Evolutionary conservation across 2,797 vertebrate species (phyloP).

Genomic region (Sebastes reedi): DNA sequence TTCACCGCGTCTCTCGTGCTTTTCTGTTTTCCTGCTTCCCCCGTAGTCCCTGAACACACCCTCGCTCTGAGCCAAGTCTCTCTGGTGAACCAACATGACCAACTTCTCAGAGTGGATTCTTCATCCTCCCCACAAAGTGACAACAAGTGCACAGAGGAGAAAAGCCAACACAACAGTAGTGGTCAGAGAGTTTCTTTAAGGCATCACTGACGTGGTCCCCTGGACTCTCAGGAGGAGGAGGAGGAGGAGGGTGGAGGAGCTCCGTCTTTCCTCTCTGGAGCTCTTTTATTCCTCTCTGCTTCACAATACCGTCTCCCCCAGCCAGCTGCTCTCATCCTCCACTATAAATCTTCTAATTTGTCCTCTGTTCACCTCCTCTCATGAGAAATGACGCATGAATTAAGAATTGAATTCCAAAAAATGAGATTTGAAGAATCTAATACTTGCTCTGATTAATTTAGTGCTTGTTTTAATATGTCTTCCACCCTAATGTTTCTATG

Average conservation of each 20-base stretch:
- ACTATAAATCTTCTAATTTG: background rate
- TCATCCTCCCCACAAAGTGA: conserved; percentile 13
- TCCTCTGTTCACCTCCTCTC: conserved; percentile 20
- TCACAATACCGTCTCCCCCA: background rate
- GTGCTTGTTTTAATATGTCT: background rate
- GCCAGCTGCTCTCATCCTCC: conserved; percentile 9
- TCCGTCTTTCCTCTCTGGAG: background rate
- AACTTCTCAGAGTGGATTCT: background rate
- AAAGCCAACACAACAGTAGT: background rate
- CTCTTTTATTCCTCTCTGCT: background rate
- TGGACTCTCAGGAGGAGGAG: background rate
- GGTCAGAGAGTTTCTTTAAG: background rate
- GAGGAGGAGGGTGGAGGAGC: conserved; percentile 11
- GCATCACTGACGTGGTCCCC: too few species aligned
- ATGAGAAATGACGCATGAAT: conserved; percentile 3
- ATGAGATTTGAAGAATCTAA: conserved; percentile 7
- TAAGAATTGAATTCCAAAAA: background rate
- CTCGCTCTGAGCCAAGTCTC: background rate
- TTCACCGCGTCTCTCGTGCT: too few species aligned
- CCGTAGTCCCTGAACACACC: conserved; percentile 24
- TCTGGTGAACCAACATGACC: conserved; percentile 40
- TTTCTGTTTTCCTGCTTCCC: background rate
- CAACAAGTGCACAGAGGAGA: conserved; percentile 19
- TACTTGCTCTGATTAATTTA: background rate
- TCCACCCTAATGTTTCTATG: background rate